phyloP scores from a whole-genome alignment of 1,140 invertebrate genomes.

The Caerostris extrusa region DNA sequence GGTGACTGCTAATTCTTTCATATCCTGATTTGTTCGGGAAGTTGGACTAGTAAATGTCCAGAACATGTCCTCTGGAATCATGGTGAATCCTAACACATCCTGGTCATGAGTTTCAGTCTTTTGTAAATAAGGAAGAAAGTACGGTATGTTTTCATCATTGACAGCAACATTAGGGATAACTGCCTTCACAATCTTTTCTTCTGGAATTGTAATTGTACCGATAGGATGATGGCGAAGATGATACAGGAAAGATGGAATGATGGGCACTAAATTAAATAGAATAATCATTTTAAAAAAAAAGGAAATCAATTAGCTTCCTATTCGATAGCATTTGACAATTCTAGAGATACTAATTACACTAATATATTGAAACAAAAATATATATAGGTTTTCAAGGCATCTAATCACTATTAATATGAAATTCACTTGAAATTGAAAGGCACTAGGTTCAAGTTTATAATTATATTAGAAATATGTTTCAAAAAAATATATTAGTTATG shows the following conservation, averaged over 20 bases:
- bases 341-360: background rate
- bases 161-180: conserved; percentile 9
- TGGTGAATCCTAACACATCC: conserved; percentile 52
- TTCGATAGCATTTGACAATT: background rate
- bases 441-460: no score
- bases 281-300: background rate
- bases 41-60: conserved; percentile 48
- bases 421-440: no score
- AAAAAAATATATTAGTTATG: no score
- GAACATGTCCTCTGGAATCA: conserved; percentile 67
- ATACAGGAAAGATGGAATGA: conserved; percentile 74
- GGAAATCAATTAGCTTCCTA: background rate
- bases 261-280: conserved; percentile 58
- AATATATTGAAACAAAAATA: background rate
- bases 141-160: conserved; percentile 49
- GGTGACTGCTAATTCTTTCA: background rate
- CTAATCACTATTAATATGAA: no score
- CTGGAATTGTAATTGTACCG: conserved; percentile 34
- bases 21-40: background rate
- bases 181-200: background rate
- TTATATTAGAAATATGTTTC: no score
- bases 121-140: conserved; percentile 43
- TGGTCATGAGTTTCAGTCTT: background rate
- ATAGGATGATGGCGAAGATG: conserved; percentile 54
- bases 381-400: no score